Conservation (phyloP, 2,113 vertebrate genomes). For the Dromas ardeola region DNA sequence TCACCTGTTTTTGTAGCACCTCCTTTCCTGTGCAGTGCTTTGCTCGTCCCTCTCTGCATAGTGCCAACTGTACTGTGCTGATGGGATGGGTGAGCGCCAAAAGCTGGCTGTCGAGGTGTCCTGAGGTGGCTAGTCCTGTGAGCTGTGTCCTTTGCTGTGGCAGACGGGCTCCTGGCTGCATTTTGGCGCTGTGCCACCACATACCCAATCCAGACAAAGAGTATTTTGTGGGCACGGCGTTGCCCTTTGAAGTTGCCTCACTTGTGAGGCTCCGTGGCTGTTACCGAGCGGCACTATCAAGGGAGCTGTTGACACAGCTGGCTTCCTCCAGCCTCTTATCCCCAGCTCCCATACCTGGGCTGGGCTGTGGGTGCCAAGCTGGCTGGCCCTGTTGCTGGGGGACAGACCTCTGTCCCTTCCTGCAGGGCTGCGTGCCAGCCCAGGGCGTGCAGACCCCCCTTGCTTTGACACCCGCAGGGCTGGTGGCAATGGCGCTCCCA, state of each 20-base stretch:
- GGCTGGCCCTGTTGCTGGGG: background rate
- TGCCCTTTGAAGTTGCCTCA: background rate
- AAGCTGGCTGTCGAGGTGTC: background rate
- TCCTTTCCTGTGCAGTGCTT: background rate
- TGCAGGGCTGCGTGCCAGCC: background rate
- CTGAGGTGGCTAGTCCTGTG: background rate
- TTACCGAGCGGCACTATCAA: background rate
- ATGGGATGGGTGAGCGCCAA: accelerated
- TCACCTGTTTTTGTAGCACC: slow-evolving; percentile 17
- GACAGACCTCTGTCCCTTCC: background rate
- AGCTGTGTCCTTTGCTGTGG: background rate
- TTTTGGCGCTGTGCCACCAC: background rate
- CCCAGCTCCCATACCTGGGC: background rate
- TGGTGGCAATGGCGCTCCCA: accelerated
- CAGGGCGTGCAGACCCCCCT: accelerated
- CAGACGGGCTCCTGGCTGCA: background rate
- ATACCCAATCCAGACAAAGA: background rate
- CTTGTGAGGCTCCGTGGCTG: background rate
- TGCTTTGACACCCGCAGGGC: background rate
- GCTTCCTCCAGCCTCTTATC: background rate
- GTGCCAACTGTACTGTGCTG: accelerated
- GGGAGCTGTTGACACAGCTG: slow-evolving; percentile 61
- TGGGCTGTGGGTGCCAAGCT: accelerated
- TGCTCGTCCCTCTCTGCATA: background rate
- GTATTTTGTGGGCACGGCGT: background rate